These are phyloP conservation scores for Drosophila nannoptera DNA, from an alignment of 1,140 invertebrate genomes.

Conservation along the genomic window DNA sequence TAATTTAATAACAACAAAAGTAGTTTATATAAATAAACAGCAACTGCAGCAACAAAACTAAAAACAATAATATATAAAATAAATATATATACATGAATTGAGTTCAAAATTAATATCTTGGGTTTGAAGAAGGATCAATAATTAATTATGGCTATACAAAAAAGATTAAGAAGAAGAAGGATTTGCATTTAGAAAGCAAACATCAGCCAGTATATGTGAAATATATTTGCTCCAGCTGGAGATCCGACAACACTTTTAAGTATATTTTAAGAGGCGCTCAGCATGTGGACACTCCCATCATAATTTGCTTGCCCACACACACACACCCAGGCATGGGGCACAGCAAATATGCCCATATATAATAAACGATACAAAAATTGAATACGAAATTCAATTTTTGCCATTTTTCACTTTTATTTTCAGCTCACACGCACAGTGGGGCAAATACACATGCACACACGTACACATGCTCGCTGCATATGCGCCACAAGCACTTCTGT, in stretches of 20 bases:
- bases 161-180: too few relatives aligned
- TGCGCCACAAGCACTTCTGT: slow-evolving; percentile 41
- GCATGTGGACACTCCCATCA: slow-evolving; percentile 7
- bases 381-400: slow-evolving; percentile 41
- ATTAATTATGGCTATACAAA: too few relatives aligned
- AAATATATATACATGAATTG: neutral
- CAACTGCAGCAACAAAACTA: slow-evolving; percentile 38
- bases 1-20: slow-evolving; percentile 33
- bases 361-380: slow-evolving; percentile 33
- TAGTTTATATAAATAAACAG: slow-evolving; percentile 52
- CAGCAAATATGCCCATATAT: slow-evolving; percentile 23
- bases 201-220: neutral
- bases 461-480: slow-evolving; percentile 19
- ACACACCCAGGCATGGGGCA: slow-evolving; percentile 29
- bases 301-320: slow-evolving; percentile 1
- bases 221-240: neutral
- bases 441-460: slow-evolving; percentile 10
- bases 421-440: slow-evolving; percentile 10
- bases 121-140: too few relatives aligned
- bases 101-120: too few relatives aligned
- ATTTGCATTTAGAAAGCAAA: neutral
- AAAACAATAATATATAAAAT: slow-evolving; percentile 19
- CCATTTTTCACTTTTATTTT: slow-evolving; percentile 54
- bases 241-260: neutral
- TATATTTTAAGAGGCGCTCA: slow-evolving; percentile 18